phyloP scores from a whole-genome alignment of 2,797 vertebrate genomes.

The Lophotriccus pileatus region DNA sequence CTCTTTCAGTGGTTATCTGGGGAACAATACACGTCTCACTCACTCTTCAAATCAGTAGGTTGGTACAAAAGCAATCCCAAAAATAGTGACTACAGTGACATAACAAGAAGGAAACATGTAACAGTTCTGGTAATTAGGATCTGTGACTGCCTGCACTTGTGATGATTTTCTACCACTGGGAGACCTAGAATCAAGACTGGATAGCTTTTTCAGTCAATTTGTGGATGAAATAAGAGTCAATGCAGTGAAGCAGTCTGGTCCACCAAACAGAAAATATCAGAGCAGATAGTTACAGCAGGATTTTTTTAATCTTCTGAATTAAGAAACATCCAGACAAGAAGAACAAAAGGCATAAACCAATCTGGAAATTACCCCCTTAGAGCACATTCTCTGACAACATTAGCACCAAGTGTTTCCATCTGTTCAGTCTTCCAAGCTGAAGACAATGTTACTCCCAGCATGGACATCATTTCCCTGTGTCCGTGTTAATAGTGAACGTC shows the following conservation, averaged over 20 bases:
- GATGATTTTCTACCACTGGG: not conserved
- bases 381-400: not conserved
- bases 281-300: not conserved
- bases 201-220: constrained; percentile 13
- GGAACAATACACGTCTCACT: fast-evolving
- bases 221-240: not conserved
- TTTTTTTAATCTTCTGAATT: not conserved
- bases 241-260: not conserved
- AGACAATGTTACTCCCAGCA: not conserved
- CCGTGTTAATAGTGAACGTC: not conserved
- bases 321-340: not conserved
- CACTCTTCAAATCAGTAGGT: not conserved
- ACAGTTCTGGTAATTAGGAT: constrained; percentile 8
- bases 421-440: not conserved
- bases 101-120: not conserved
- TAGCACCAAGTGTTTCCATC: not conserved
- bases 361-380: not conserved
- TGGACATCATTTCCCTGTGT: not conserved
- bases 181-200: constrained; percentile 8
- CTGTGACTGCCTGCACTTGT: not conserved
- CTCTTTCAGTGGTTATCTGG: not conserved
- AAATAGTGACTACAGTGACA: not conserved
- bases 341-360: not conserved
- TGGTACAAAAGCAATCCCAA: not conserved
- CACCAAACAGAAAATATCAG: not conserved